Percentiles rank a stretch among this genome's conserved stretches.
phyloP scores from a whole-genome alignment of 2,888 invertebrate species.

The Lingula anatina region DNA sequence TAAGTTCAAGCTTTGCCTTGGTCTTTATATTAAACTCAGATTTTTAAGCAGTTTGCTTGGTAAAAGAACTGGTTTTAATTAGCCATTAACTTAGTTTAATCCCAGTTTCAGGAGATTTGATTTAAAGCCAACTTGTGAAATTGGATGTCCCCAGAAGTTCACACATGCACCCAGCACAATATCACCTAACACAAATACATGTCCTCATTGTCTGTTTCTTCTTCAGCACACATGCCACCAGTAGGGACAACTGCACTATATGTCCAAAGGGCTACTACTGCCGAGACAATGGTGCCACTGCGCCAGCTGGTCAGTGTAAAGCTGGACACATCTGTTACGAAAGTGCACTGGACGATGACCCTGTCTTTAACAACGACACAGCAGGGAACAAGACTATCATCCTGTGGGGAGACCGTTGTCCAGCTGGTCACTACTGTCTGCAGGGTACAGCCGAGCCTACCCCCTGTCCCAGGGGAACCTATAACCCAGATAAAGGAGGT shows the following conservation, averaged over 20 bases:
- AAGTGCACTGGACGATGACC: slow-evolving; percentile 31
- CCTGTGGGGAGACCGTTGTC: slow-evolving; percentile 41
- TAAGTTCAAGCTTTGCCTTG: no score
- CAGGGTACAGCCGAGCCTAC: slow-evolving; percentile 35
- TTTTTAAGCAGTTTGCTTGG: no score
- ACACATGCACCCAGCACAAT: no score
- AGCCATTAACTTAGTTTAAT: no score
- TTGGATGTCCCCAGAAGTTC: no score
- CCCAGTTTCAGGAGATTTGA: no score
- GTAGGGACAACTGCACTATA: slow-evolving; percentile 26
- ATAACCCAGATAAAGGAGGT: slow-evolving; percentile 29
- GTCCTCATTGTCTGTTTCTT: background rate
- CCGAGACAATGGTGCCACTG: slow-evolving; percentile 30
- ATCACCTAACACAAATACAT: no score
- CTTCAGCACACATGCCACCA: slow-evolving; percentile 7
- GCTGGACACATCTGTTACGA: slow-evolving; percentile 47
- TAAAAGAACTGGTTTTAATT: no score
- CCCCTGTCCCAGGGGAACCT: slow-evolving; percentile 42
- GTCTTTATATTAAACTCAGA: no score
- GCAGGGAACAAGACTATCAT: slow-evolving; percentile 37
- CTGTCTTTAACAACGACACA: slow-evolving; percentile 43
- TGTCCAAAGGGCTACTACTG: slow-evolving; percentile 46
- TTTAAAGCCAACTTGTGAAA: no score
- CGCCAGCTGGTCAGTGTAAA: slow-evolving; percentile 37
- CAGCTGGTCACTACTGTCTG: slow-evolving; percentile 44